phyloP scores from a whole-genome alignment of 35 echinoderm and acorn worm genomes.

The Eucidaris tribuloides region DNA sequence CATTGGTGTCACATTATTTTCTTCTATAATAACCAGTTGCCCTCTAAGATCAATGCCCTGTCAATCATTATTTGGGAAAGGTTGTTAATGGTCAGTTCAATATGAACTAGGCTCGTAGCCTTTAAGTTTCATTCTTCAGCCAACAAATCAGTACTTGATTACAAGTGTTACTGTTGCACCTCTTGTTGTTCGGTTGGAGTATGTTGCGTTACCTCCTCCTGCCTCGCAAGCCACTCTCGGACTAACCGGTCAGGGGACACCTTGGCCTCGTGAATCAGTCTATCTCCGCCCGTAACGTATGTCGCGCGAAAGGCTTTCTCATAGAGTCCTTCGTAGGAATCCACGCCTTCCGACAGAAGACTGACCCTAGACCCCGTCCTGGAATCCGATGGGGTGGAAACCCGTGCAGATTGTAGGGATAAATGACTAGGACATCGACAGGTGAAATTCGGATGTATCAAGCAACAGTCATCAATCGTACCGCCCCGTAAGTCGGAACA shows the following conservation, averaged over 20 bases:
- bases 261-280: conserved; percentile 25
- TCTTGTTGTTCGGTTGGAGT: conserved; percentile 17
- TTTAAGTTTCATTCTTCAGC: not conserved
- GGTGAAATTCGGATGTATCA: conserved; percentile 13
- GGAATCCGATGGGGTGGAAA: conserved; percentile 56
- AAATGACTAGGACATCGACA: conserved; percentile 31
- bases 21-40: not conserved
- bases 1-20: not conserved
- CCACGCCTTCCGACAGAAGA: conserved; percentile 52
- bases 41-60: not conserved
- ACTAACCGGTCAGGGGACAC: conserved; percentile 38
- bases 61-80: not conserved
- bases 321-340: conserved; percentile 67
- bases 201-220: conserved; percentile 13
- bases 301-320: conserved; percentile 47
- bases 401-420: conserved; percentile 34
- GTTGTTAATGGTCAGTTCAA: not conserved
- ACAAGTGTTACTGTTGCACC: not conserved
- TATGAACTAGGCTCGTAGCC: not conserved
- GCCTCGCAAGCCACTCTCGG: conserved; percentile 47
- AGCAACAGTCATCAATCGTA: not conserved
- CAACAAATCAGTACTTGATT: not conserved
- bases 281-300: conserved; percentile 20
- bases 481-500: not conserved
- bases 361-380: conserved; percentile 39